Evolutionary conservation across 2,888 invertebrate genomes (phyloP), one percentile per base, ranked within the genome.

Genomic region (Ferdinandea cuprea): DNA sequence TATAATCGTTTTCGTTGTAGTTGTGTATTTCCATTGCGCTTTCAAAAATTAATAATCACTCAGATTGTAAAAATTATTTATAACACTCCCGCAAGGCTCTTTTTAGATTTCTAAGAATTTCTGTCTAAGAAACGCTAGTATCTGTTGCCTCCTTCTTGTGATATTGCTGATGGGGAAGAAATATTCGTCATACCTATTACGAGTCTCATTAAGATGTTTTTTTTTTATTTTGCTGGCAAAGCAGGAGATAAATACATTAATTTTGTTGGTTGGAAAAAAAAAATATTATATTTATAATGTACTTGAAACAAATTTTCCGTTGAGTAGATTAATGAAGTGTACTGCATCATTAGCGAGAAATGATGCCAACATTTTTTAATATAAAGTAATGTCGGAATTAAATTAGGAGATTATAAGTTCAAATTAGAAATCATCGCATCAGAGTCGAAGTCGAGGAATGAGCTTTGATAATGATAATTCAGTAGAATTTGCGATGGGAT

Each of bases 301-400:
- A 59, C 50, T 52, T 61, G 32, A 71, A 71, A 72, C 17, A 71
- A 79, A 71, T 71, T 59, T 71, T 35, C 42, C 42, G 37, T 59
- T 71, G 65, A 71, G 46, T 54, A 42, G 81, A 65, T 81, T 76
- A 81, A 76, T 61, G 46, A 69, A 65, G 54, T 76, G 58, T 46
- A 59, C 58, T 66, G 76, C 63, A 66, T 69, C 50, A 65, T 63
- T 37, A 40, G 37, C 46, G 28, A 54, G 46, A 56, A 56, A 65
- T 30, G 46, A 63, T 32, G 61, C 11, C 42, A 32, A 25, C 19
- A 56, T 19, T 54, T 54, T 32, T 54, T 17, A 19, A 54, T 13
- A 5, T 30, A 15, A 32, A 11, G 32, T 17, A 35, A 32, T 54
- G 4, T 2, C 9, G 50, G 8, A 19, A 4, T 19, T 9, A 1